phyloP scores from a whole-genome alignment of 2,113 vertebrate species.

The Osmerus eperlanus region DNA sequence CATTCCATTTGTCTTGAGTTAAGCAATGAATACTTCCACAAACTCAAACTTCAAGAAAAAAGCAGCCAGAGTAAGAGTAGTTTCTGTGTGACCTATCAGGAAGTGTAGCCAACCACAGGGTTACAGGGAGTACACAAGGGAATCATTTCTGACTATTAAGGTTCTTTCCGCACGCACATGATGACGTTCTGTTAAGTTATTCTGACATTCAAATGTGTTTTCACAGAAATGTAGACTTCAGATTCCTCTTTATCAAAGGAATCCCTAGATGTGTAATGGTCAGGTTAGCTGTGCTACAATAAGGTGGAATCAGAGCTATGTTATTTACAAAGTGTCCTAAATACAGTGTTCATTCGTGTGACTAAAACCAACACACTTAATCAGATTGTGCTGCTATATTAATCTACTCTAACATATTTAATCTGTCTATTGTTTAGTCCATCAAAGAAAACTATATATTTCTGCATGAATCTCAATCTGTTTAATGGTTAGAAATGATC shows the following conservation, averaged over 20 bases:
- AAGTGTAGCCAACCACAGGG: neutral
- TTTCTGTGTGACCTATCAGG: neutral
- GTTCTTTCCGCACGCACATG: neutral
- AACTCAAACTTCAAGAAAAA: neutral
- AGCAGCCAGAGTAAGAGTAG: neutral
- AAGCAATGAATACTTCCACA: neutral
- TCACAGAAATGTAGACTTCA: neutral
- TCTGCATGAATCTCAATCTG: slow-evolving; percentile 28
- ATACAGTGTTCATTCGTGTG: slow-evolving; percentile 18
- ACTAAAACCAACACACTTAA: slow-evolving; percentile 39
- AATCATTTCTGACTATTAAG: neutral
- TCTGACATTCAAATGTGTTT: neutral
- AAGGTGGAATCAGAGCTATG: slow-evolving; percentile 10
- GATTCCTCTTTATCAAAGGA: too few relatives aligned
- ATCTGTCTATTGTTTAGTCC: slow-evolving; percentile 5
- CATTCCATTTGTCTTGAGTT: neutral
- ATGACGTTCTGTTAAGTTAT: neutral
- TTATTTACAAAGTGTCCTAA: neutral
- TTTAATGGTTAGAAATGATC: slow-evolving; percentile 54
- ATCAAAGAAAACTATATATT: slow-evolving; percentile 13
- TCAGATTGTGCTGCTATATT: slow-evolving; percentile 21
- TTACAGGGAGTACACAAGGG: neutral
- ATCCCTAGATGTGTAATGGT: too few relatives aligned
- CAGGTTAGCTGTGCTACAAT: slow-evolving; percentile 12
- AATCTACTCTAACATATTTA: slow-evolving; percentile 34